Evolutionary conservation across 1,140 invertebrate genomes (phyloP), one percentile per base, ranked within the genome.

Genomic region (Ptiloglossa arizonensis): DNA sequence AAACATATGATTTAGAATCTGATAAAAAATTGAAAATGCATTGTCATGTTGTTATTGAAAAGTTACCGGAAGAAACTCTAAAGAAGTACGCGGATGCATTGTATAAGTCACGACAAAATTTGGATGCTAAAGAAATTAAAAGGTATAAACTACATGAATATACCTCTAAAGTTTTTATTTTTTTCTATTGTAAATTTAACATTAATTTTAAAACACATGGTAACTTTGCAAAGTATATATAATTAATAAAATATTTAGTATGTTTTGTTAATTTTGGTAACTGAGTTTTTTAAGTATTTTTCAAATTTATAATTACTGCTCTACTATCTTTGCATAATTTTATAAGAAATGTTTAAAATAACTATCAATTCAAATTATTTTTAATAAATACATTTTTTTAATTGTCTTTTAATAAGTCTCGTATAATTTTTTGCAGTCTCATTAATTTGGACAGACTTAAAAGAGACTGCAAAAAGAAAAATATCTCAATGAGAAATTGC

Each of bases 91-190:
- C 79, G 0, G 52, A 66, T 24, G 85, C 86, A 6, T 86, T 91
- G 35, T 24, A 80, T 50, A 87, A 84, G 60, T 91, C 90, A 17
- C 88, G 79, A 60, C 72, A 85, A 52, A 83, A 89, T 81, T 63
- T 89, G 75, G 89, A 87, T 29, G 60, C 75, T 60, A 89, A 88
- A 81, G 52, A 82, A 64, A 29, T 90, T 8, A 73, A 83, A 85
- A 91, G 90, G 90, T 91, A 90, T 74, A 46, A 50, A 24, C 41
- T 63, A 32, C 29, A 59, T 70, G 19, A 5, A 46, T 15, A 22
- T 13, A 57, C 54, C 9, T 38, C 17, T 5, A 17, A 24, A 13
- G 19, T 15, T 35, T 19, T 38, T 19, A 32, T 46, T 35, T 35
- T n/a, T 35, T 35, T 35, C 35, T 35, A 8, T 35, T 35, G 9